Conservation (phyloP, 2,113 vertebrate genomes). For the Brienomyrus brachyistius region DNA sequence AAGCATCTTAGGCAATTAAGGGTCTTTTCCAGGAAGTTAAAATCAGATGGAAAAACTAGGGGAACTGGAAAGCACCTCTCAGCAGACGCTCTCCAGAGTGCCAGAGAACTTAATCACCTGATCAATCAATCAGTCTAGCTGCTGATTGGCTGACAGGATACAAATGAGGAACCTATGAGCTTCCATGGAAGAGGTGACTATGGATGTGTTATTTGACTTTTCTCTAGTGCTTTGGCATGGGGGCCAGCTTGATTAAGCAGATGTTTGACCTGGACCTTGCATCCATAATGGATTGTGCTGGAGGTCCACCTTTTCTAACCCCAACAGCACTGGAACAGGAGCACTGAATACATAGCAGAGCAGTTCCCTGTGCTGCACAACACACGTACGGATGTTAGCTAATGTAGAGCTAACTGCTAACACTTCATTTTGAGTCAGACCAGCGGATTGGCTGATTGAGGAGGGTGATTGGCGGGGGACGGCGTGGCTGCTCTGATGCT, state of each 20-base stretch:
- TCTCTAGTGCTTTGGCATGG: neutral
- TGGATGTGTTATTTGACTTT: neutral
- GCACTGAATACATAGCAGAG: neutral
- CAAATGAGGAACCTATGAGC: neutral
- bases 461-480: neutral
- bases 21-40: neutral
- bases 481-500: neutral
- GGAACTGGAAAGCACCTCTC: neutral
- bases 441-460: neutral
- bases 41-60: neutral
- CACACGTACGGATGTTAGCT: neutral
- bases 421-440: neutral
- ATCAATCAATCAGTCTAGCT: neutral
- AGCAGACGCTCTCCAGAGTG: neutral
- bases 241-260: neutral
- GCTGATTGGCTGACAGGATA: neutral
- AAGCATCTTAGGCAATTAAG: neutral
- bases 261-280: neutral
- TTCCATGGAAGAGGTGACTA: neutral
- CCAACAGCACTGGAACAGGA: neutral
- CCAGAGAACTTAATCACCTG: neutral
- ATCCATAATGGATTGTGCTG: neutral
- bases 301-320: neutral
- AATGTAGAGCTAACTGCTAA: neutral
- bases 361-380: neutral